phyloP scores from a whole-genome alignment of 2,113 vertebrate species.

The Prunella fulvescens region DNA sequence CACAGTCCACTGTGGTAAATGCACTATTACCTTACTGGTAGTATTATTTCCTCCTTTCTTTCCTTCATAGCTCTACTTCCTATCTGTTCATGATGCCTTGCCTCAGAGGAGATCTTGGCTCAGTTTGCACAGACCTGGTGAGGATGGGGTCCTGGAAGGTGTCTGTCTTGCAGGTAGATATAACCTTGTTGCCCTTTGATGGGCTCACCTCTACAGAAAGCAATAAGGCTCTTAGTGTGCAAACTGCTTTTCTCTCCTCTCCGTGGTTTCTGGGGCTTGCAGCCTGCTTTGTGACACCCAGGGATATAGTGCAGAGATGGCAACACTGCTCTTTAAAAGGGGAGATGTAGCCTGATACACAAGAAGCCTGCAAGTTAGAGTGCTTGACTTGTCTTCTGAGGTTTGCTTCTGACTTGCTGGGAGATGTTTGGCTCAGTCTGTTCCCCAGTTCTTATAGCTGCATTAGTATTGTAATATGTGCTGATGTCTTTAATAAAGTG shows the following conservation, averaged over 20 bases:
- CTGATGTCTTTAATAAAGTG: constrained; percentile 2
- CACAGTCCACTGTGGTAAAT: background rate
- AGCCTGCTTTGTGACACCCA: accelerated
- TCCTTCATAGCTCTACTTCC: background rate
- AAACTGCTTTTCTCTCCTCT: background rate
- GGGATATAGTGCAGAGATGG: background rate
- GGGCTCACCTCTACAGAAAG: background rate
- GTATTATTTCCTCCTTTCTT: background rate
- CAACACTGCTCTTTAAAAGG: background rate
- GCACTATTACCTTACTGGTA: background rate
- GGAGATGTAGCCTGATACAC: background rate
- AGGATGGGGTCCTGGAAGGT: background rate
- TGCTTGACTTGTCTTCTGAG: background rate
- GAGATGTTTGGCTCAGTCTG: background rate
- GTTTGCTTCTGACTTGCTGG: background rate
- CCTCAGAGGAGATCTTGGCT: background rate
- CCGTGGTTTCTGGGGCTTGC: background rate
- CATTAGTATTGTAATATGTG: background rate
- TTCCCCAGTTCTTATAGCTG: background rate
- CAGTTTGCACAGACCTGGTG: background rate
- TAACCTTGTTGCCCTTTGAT: accelerated
- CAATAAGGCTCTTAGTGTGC: background rate
- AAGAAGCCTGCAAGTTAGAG: background rate
- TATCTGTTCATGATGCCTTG: background rate
- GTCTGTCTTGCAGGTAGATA: background rate